Conservation (phyloP, 2,797 vertebrate species). For the Siniperca obscura region DNA sequence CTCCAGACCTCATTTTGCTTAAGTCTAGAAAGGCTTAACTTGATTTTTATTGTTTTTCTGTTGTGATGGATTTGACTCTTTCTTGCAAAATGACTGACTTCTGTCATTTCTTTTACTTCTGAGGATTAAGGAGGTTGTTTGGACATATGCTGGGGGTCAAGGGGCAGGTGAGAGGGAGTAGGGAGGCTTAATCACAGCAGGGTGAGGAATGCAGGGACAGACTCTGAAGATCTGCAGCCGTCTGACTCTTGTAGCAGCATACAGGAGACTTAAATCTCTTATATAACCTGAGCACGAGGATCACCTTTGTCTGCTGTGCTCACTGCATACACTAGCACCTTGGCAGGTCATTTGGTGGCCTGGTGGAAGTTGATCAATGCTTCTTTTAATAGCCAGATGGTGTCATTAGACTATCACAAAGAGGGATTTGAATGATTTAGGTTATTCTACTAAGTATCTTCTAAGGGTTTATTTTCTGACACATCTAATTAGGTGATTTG, state of each 20-base stretch:
- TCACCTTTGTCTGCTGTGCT: conserved; percentile 30
- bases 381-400: background rate
- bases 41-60: background rate
- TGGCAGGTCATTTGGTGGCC: conserved; percentile 21
- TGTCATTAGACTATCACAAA: background rate
- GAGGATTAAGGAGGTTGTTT: conserved; percentile 78
- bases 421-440: background rate
- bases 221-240: conserved; percentile 44
- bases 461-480: conserved; percentile 1
- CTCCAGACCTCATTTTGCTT: conserved; percentile 20
- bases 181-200: conserved; percentile 65
- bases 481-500: conserved; percentile 21
- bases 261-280: conserved; percentile 32
- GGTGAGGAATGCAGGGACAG: conserved; percentile 81
- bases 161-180: conserved; percentile 66
- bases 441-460: background rate
- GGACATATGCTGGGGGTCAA: conserved; percentile 78
- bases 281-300: conserved; percentile 41
- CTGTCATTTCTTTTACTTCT: conserved; percentile 35
- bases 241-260: conserved; percentile 39
- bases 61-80: conserved; percentile 35
- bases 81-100: conserved; percentile 54
- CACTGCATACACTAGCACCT: background rate
- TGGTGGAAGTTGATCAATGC: conserved; percentile 2
- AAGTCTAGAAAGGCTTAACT: conserved; percentile 17